Conservation (phyloP, 1,140 invertebrate species). For the Sminthurinus signatus region DNA sequence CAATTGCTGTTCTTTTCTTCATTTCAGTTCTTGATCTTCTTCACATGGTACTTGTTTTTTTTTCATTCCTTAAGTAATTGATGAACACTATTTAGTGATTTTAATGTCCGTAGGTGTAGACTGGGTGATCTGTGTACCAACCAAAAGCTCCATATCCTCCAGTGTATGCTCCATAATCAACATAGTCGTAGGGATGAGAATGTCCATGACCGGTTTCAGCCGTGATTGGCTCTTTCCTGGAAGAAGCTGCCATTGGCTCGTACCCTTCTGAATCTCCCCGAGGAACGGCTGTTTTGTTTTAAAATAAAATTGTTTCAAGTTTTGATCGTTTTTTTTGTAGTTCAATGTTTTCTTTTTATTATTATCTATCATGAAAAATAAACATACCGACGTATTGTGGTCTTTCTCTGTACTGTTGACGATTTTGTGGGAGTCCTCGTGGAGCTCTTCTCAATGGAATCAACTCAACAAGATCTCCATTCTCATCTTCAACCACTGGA, state of each 20-base stretch:
- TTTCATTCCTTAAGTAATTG: too few relatives aligned
- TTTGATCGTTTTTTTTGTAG: too few relatives aligned
- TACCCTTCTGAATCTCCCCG: background rate
- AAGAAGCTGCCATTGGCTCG: slow-evolving; percentile 7
- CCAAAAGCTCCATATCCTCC: slow-evolving; percentile 44
- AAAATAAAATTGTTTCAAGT: too few relatives aligned
- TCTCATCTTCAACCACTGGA: slow-evolving; percentile 12
- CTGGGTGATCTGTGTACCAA: slow-evolving; percentile 39
- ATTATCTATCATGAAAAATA: background rate
- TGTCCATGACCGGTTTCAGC: slow-evolving; percentile 25
- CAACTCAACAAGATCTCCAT: slow-evolving; percentile 14
- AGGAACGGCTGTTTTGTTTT: slow-evolving; percentile 9
- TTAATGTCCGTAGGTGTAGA: slow-evolving; percentile 16
- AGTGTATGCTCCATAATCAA: slow-evolving; percentile 45
- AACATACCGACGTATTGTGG: background rate
- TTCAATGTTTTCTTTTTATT: too few relatives aligned
- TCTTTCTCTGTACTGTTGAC: background rate
- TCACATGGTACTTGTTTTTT: too few relatives aligned
- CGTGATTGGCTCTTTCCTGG: slow-evolving; percentile 22
- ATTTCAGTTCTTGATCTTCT: too few relatives aligned
- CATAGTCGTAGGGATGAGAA: slow-evolving; percentile 38
- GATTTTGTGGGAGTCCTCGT: background rate
- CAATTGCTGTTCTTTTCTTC: too few relatives aligned
- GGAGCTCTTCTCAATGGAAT: slow-evolving; percentile 22
- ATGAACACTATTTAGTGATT: slow-evolving; percentile 14